Conservation (phyloP, 2,113 vertebrate species). For the Tricholaema leucomelas region DNA sequence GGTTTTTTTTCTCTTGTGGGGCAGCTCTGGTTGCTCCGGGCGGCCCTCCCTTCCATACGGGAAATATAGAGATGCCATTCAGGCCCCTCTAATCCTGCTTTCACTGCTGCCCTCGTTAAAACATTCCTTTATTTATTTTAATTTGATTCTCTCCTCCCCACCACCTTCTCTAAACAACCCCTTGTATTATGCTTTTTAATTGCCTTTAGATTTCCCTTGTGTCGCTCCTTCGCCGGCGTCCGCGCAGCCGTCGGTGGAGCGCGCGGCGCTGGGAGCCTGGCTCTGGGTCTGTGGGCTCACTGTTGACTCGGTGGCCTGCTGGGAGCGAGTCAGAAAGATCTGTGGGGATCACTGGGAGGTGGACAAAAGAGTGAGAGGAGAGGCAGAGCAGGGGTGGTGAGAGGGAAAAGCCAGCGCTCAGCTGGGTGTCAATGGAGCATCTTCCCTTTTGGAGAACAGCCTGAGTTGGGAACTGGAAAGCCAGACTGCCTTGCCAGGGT, state of each 20-base stretch:
- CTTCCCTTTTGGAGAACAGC: background rate
- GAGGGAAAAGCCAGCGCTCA: background rate
- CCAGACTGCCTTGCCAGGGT: background rate
- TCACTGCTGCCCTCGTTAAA: conserved; percentile 63
- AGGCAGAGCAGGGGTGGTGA: background rate
- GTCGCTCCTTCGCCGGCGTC: conserved; percentile 34
- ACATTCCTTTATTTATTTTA: conserved; percentile 69
- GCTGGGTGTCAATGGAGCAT: rapidly evolving
- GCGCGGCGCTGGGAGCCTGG: background rate
- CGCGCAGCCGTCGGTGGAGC: conserved; percentile 32
- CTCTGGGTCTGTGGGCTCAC: conserved; percentile 23
- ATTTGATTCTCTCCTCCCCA: conserved; percentile 64
- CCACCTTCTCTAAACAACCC: conserved; percentile 65
- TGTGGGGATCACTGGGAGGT: background rate
- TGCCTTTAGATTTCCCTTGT: conserved; percentile 65
- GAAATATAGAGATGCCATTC: conserved; percentile 69
- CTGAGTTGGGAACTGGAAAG: background rate
- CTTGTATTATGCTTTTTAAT: conserved; percentile 61
- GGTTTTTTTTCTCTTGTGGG: conserved; percentile 6
- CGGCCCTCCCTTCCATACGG: conserved; percentile 48
- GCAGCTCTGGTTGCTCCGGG: conserved; percentile 46
- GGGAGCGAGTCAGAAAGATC: conserved; percentile 54
- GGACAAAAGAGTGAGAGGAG: background rate
- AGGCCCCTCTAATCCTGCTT: conserved; percentile 51
- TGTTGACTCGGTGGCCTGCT: conserved; percentile 52